Conservation (phyloP, 30 jellyfish, hydroid and myxozoan species). For the Aurelia sp. region DNA sequence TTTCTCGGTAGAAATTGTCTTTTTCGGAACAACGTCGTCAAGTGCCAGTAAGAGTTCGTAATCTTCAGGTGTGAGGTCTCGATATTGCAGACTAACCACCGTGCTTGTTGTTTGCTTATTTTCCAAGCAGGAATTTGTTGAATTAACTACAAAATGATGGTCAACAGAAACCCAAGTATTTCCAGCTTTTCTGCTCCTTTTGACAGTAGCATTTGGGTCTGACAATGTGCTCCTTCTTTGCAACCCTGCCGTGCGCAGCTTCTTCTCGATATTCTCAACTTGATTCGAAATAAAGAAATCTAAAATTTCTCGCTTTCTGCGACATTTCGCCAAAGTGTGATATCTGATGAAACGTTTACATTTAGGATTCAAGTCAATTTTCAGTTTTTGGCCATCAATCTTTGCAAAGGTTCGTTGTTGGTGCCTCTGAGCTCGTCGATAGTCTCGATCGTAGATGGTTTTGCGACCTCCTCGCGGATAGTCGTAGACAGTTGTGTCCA, state of each 20-base stretch:
- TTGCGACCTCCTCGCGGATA: too few species aligned
- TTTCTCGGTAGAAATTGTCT: neutral
- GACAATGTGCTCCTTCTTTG: neutral
- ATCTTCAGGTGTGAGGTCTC: conserved; percentile 55
- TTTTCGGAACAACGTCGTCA: conserved; percentile 28
- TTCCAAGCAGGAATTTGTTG: neutral
- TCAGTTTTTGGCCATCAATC: too few species aligned
- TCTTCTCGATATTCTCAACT: neutral
- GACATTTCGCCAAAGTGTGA: too few species aligned
- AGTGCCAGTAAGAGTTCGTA: conserved; percentile 40
- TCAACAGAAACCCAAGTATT: neutral
- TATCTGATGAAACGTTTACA: too few species aligned
- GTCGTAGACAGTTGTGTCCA: too few species aligned
- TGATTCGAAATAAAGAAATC: neutral
- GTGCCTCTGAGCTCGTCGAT: too few species aligned
- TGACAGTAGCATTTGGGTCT: neutral
- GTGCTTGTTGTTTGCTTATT: neutral
- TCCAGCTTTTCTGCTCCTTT: neutral
- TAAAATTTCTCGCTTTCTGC: neutral
- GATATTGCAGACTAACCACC: conserved; percentile 34
- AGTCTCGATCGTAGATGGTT: too few species aligned
- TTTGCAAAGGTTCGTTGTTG: too few species aligned
- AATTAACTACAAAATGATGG: neutral
- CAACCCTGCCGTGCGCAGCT: neutral
- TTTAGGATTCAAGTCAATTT: too few species aligned